Percentiles rank a stretch among this genome's conserved stretches.
These are phyloP conservation scores for Gasteruption jaculator DNA, from an alignment of 2,888 invertebrate species.

Conservation along the genomic window DNA sequence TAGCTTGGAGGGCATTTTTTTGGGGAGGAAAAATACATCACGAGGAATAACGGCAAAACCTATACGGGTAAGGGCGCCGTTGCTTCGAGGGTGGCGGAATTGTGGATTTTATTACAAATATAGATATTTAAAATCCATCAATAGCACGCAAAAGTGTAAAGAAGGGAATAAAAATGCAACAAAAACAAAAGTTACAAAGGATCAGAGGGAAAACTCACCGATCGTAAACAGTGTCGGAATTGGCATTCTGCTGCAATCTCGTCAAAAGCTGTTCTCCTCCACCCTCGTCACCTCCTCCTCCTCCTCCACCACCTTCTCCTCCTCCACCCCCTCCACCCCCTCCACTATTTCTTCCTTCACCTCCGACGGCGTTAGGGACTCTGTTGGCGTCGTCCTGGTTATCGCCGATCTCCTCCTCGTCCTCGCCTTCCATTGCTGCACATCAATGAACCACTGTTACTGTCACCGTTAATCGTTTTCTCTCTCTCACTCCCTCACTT, in stretches of 20 bases:
- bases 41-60: too few relatives aligned
- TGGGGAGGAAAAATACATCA: too few relatives aligned
- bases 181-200: too few relatives aligned
- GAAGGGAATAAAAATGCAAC: too few relatives aligned
- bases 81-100: constrained; percentile 3
- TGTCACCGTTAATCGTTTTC: constrained; percentile 4
- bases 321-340: neutral
- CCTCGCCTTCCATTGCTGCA: constrained; percentile 37
- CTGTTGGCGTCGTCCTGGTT: constrained; percentile 14
- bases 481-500: constrained; percentile 8
- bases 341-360: neutral
- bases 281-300: constrained; percentile 30
- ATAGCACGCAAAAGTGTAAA: too few relatives aligned
- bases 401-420: constrained; percentile 30
- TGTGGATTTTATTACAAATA: too few relatives aligned
- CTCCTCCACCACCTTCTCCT: constrained; percentile 19
- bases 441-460: constrained; percentile 6
- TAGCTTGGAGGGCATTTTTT: too few relatives aligned
- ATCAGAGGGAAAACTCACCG: constrained; percentile 33
- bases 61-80: neutral
- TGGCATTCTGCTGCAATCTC: constrained; percentile 33
- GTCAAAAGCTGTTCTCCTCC: constrained; percentile 32
- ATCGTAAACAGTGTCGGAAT: constrained; percentile 32
- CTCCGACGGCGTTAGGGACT: neutral
- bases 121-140: too few relatives aligned